A percentile compares a stretch with the other conserved stretches of the same genome.
phyloP scores from a whole-genome alignment of 2,888 invertebrate genomes.

The Alviniconcha strummeri region DNA sequence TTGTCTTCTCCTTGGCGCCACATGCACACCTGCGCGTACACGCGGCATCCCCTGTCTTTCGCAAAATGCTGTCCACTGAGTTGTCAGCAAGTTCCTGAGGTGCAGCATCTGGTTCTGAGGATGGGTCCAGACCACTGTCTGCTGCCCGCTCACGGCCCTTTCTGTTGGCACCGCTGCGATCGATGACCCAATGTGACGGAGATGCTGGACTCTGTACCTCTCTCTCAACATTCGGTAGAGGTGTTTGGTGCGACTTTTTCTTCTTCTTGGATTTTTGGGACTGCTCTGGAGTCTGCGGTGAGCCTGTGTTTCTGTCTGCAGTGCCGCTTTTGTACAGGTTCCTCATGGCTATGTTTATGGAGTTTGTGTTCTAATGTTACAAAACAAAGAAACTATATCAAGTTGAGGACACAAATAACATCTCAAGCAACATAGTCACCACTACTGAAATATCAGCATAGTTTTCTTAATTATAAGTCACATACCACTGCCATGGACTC shows the following conservation, averaged over 20 bases:
- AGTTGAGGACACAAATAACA: too few species aligned
- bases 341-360: constrained; percentile 65
- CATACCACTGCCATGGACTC: too few species aligned
- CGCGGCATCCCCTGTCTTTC: too few species aligned
- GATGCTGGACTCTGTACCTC: neutral
- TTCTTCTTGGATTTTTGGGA: constrained; percentile 22
- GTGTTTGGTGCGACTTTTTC: neutral
- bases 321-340: constrained; percentile 59
- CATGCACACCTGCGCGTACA: too few species aligned
- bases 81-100: too few species aligned
- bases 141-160: neutral
- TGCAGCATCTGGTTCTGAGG: too few species aligned
- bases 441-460: too few species aligned
- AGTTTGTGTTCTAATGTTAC: constrained; percentile 60
- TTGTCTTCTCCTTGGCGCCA: too few species aligned
- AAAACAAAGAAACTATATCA: too few species aligned
- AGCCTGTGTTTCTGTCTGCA: neutral
- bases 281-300: neutral
- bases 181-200: neutral
- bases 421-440: too few species aligned
- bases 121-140: neutral
- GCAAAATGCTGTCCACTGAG: too few species aligned
- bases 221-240: neutral
- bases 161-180: neutral
- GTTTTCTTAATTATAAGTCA: too few species aligned